Base-by-base conservation (phyloP, 2,113 vertebrate genomes). In the Onychostoma macrolepis region DNA sequence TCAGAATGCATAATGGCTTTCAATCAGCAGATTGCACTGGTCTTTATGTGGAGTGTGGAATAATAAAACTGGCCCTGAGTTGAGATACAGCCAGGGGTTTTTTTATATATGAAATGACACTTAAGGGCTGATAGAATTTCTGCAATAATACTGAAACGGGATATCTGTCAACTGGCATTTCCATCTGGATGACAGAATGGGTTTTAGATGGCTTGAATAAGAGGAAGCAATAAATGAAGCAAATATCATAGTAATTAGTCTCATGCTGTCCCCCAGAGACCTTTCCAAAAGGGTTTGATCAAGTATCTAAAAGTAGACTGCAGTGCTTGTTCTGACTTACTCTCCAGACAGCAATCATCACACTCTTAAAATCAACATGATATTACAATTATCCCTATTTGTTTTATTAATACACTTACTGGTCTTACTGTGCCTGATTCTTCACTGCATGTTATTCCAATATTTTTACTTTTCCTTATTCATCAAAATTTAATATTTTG, bases 21-120 rank as follows among this genome's bases (percentile, higher is more conserved):
- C 2, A 28, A 63, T 85, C 75, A 85, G 72, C 71, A 76, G 83
- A 85, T 69, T 63, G 72, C 50, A 61, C 26, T 76, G 75, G 75
- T 24, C 56, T 78, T 85, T 85, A 65, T 67, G 83, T 56, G 30
- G 74, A 85, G 56, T 45, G 84, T 78, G 84, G 84, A 85, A 85
- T 61, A 61, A 76, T 85, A 65, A 85, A 48, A 85, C 76, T 78
- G 84, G 84, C 84, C 84, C 58, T 56, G 76, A 80, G 19, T 50
- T 80, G 78, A 80, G 28, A 80, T 36, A 80, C 33, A n/a, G 50
- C 19, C n/a, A n/a, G n/a, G n/a, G n/a, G n/a, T n/a, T n/a, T 10
- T 26, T 80, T 61, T 38, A 56, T 33, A 76, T 76, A 15, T 76
- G 72, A 48, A 26, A 76, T 76, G 74, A 48, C 72, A 45, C 24